Percentiles rank a stretch among this genome's conserved stretches.
Evolutionary conservation across 2,113 vertebrate species (phyloP).

Genomic region (Chunga burmeisteri): DNA sequence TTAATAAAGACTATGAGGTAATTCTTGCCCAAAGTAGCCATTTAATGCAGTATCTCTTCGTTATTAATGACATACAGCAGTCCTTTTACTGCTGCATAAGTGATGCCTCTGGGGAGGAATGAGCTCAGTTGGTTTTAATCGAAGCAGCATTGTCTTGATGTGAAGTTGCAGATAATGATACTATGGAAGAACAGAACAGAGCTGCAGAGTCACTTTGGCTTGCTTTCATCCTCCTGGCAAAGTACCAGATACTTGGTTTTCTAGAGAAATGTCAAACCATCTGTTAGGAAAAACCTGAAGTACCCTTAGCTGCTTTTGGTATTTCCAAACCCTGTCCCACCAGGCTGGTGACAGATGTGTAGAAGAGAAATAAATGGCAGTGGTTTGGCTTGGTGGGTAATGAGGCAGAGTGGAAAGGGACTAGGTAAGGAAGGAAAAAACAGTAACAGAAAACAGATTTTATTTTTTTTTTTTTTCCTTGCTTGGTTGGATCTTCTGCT

Average conservation of each 20-base stretch:
- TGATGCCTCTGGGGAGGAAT: not conserved
- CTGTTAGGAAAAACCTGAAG: not conserved
- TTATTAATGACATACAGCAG: not conserved
- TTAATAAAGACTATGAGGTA: conserved; percentile 82
- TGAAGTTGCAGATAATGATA: not conserved
- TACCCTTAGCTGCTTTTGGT: not conserved
- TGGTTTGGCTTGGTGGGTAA: not conserved
- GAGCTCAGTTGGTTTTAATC: not conserved
- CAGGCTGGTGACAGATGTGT: not conserved
- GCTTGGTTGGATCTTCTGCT: not conserved
- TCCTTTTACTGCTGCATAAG: not conserved
- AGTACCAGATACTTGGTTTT: not conserved
- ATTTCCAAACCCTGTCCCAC: not conserved
- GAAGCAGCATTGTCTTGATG: not conserved
- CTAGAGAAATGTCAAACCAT: not conserved
- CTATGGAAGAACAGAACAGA: not conserved
- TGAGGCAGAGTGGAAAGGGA: not conserved
- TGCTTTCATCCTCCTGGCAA: conserved; percentile 10
- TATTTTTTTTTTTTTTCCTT: not conserved
- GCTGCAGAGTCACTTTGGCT: not conserved
- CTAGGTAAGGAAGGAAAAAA: not conserved
- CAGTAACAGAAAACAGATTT: not conserved
- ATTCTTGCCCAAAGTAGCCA: not conserved
- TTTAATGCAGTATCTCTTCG: not conserved
- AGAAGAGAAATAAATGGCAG: not conserved